phyloP scores from a whole-genome alignment of 2,888 invertebrate species.

The Chloroclysta siterata region DNA sequence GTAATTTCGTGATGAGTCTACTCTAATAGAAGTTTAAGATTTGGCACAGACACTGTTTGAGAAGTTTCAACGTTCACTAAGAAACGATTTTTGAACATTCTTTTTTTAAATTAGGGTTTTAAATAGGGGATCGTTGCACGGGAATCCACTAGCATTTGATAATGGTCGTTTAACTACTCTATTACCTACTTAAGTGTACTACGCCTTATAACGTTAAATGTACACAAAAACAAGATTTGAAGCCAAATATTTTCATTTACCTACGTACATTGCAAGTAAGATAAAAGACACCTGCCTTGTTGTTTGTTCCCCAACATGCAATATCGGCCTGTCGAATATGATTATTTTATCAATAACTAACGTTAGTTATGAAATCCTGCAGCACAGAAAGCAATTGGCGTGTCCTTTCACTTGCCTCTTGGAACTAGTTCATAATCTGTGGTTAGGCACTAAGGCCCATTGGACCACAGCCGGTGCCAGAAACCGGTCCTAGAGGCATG shows the following conservation, averaged over 20 bases:
- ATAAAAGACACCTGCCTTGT: constrained; percentile 39
- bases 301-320: constrained; percentile 23
- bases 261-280: constrained; percentile 15
- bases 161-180: too few relatives aligned
- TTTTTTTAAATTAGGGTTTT: too few relatives aligned
- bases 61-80: too few relatives aligned
- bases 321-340: constrained; percentile 42
- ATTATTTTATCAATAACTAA: constrained; percentile 55
- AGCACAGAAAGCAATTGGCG: constrained; percentile 74
- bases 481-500: constrained; percentile 80
- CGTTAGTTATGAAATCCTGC: constrained; percentile 67
- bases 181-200: too few relatives aligned
- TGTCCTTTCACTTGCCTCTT: constrained; percentile 79
- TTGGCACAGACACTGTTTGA: too few relatives aligned
- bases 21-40: too few relatives aligned
- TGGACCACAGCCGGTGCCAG: constrained; percentile 74
- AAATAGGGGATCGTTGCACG: too few relatives aligned
- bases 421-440: constrained; percentile 35
- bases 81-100: too few relatives aligned
- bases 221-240: constrained; percentile 6
- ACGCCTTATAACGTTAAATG: too few relatives aligned
- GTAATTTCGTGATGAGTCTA: too few relatives aligned
- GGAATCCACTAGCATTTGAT: too few relatives aligned
- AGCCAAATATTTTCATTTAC: constrained; percentile 7
- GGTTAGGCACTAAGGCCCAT: constrained; percentile 65